Evolutionary conservation across 2,797 vertebrate species (phyloP).

Genomic region (Aplochiton taeniatus): DNA sequence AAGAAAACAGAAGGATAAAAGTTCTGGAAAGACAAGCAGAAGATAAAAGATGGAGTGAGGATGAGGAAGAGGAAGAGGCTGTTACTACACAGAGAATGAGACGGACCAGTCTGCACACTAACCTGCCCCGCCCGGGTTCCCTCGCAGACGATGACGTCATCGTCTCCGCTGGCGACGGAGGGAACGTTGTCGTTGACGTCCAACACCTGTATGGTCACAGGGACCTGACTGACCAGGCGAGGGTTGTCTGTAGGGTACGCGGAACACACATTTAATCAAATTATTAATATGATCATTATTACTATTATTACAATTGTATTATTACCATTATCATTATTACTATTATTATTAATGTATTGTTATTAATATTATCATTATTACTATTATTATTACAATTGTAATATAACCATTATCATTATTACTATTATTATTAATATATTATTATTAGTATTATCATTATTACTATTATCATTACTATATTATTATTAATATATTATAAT

Average conservation of each 20-base stretch:
- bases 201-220: conserved; percentile 86
- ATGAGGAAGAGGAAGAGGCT: neutral
- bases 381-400: too few relatives aligned
- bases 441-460: too few relatives aligned
- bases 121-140: conserved; percentile 88
- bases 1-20: too few relatives aligned
- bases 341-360: too few relatives aligned
- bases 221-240: conserved; percentile 80
- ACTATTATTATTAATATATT: too few relatives aligned
- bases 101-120: conserved; percentile 30
- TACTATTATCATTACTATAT: too few relatives aligned
- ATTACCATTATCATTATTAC: too few relatives aligned
- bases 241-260: conserved; percentile 80
- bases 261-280: conserved; percentile 3
- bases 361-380: too few relatives aligned
- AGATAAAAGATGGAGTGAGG: neutral
- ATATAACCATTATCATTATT: too few relatives aligned
- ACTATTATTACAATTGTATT: too few relatives aligned
- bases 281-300: too few relatives aligned
- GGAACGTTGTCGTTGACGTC: conserved; percentile 92
- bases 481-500: too few relatives aligned
- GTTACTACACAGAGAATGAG: neutral
- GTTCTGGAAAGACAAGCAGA: neutral
- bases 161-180: conserved; percentile 78
- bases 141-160: conserved; percentile 86